These are phyloP conservation scores for Drosophila serrata DNA, from an alignment of 1,140 invertebrate species.

Conservation along the genomic window DNA sequence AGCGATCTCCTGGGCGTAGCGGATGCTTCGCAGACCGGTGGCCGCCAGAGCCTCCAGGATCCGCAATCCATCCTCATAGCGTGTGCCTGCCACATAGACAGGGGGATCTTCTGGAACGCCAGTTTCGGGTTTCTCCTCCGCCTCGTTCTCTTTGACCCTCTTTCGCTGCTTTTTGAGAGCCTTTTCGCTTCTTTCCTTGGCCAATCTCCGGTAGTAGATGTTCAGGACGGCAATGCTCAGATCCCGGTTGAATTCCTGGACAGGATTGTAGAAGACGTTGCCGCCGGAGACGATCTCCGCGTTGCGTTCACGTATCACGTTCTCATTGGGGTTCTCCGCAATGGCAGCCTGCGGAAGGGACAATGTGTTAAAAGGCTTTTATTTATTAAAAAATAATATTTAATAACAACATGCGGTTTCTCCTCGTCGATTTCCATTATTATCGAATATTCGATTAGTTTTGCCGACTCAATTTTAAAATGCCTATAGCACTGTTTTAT, in stretches of 20 bases:
- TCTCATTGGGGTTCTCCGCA: constrained; percentile 48
- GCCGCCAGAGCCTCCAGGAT: constrained; percentile 98
- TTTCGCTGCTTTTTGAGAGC: constrained; percentile 60
- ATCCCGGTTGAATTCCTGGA: constrained; percentile 99
- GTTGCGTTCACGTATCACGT: constrained; percentile 71
- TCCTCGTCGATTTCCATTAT: constrained; percentile 40
- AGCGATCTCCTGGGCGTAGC: constrained; percentile 97
- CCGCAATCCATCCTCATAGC: constrained; percentile 87
- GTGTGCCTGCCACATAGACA: constrained; percentile 54
- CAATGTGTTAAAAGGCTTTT: not conserved
- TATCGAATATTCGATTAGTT: constrained; percentile 1
- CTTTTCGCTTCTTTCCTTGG: constrained; percentile 66
- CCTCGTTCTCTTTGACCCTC: constrained; percentile 26
- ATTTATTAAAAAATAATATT: not conserved
- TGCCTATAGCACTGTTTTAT: no score
- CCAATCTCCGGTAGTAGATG: constrained; percentile 86
- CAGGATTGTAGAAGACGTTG: constrained; percentile 98
- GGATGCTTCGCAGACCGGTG: constrained; percentile 95
- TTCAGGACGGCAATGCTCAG: constrained; percentile 91
- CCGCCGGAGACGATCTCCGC: constrained; percentile 81
- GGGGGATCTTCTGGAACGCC: not conserved
- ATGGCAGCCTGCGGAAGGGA: not conserved
- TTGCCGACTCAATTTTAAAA: not conserved
- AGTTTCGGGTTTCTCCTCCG: not conserved
- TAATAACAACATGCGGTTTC: constrained; percentile 44